Percentiles rank a stretch among this genome's conserved stretches.
Evolutionary conservation across 2,797 vertebrate genomes (phyloP).

Genomic region (Ciconia nigra): DNA sequence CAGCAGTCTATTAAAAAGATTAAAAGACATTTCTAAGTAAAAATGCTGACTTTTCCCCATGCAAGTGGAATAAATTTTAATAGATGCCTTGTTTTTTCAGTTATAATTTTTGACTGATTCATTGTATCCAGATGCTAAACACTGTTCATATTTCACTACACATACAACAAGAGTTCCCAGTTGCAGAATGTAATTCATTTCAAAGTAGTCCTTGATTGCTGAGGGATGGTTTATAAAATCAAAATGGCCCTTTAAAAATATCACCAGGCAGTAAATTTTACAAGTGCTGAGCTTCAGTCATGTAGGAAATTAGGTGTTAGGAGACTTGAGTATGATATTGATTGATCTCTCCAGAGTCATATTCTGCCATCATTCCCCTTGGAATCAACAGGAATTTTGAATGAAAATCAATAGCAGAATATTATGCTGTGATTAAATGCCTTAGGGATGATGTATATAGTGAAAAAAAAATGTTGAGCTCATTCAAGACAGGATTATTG

Average conservation of each 20-base stretch:
- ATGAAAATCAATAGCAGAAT: neutral
- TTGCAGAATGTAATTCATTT: neutral
- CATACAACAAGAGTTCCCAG: neutral
- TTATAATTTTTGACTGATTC: neutral
- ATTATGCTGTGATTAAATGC: neutral
- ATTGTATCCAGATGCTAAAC: neutral
- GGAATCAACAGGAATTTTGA: neutral
- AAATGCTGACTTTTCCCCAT: neutral
- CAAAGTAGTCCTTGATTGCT: neutral
- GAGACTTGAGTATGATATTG: neutral
- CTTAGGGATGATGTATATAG: neutral
- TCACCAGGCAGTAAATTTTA: neutral
- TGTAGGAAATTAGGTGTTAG: neutral
- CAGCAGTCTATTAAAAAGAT: neutral
- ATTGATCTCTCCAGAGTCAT: neutral
- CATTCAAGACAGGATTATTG: neutral
- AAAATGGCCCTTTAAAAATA: conserved; percentile 18
- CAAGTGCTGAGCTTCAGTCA: neutral
- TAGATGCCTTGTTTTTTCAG: neutral
- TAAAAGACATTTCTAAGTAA: neutral
- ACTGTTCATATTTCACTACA: neutral
- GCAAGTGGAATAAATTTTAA: neutral
- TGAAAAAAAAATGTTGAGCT: neutral
- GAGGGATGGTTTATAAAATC: neutral
- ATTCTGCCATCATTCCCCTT: neutral